These are phyloP conservation scores for Wiebesia pumilae DNA, from an alignment of 1,140 invertebrate species.

Conservation along the genomic window DNA sequence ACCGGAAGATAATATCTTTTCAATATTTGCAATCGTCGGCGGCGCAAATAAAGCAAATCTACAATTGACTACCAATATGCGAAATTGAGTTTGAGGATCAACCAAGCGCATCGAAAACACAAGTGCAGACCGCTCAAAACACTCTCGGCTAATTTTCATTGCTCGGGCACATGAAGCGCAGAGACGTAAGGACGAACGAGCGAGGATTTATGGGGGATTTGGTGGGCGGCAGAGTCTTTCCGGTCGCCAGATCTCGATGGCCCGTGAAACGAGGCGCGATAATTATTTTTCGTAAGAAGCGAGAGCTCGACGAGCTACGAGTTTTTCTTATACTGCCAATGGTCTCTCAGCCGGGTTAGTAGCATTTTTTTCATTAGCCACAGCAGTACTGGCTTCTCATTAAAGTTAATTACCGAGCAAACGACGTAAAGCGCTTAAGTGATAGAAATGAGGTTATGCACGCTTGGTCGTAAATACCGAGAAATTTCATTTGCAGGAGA, in stretches of 20 bases:
- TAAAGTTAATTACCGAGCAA: constrained; percentile 43
- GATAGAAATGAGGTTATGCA: constrained; percentile 49
- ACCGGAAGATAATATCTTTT: too few relatives aligned
- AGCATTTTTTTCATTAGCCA: constrained; percentile 32
- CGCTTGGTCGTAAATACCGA: constrained; percentile 29
- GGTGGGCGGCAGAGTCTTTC: constrained; percentile 2
- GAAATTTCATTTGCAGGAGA: constrained; percentile 37
- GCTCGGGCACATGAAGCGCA: constrained; percentile 48
- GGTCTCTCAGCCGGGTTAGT: neutral
- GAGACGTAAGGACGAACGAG: constrained; percentile 26
- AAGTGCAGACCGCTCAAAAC: neutral
- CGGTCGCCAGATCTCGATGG: constrained; percentile 22
- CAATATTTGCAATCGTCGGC: neutral
- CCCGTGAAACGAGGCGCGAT: constrained; percentile 37
- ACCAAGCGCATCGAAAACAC: neutral
- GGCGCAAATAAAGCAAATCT: neutral
- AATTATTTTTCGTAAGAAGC: constrained; percentile 42
- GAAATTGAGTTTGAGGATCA: constrained; percentile 15
- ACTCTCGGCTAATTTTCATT: constrained; percentile 47
- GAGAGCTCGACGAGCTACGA: too few relatives aligned
- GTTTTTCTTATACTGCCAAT: neutral
- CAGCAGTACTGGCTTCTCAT: constrained; percentile 21
- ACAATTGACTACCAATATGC: constrained; percentile 18
- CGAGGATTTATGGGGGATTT: constrained; percentile 18
- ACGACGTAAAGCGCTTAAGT: constrained; percentile 7